phyloP scores from a whole-genome alignment of 92 coral and sea anemone genomes.

The Umimayanthus chanpuru region DNA sequence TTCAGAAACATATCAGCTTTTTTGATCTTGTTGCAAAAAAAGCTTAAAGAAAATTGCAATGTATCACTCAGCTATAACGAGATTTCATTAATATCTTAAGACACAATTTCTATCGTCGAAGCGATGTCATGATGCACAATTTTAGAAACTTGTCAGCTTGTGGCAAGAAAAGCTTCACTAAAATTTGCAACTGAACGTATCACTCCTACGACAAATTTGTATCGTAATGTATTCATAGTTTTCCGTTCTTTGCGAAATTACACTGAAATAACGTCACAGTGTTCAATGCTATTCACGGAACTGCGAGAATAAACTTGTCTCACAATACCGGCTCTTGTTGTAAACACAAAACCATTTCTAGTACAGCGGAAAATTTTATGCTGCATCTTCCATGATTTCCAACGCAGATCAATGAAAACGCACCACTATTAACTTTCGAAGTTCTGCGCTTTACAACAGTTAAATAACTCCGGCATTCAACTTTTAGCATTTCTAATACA shows the following conservation, averaged over 20 bases:
- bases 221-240: neutral
- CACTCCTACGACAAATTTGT: neutral
- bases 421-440: neutral
- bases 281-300: neutral
- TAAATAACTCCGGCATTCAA: neutral
- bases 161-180: neutral
- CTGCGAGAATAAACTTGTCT: neutral
- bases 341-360: neutral
- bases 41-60: conserved; percentile 2
- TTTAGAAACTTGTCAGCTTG: neutral
- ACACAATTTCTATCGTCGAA: neutral
- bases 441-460: neutral
- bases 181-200: conserved; percentile 5
- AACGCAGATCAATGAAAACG: neutral
- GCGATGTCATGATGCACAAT: neutral
- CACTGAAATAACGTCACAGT: neutral
- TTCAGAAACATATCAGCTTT: conserved; percentile 20
- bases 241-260: neutral
- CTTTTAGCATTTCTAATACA: neutral
- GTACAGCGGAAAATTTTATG: no score
- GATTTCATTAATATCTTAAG: neutral
- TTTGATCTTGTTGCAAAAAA: neutral
- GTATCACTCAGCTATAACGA: neutral
- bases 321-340: neutral
- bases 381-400: no score